phyloP scores from a whole-genome alignment of 2,888 invertebrate species.

The Parelbella ahira region DNA sequence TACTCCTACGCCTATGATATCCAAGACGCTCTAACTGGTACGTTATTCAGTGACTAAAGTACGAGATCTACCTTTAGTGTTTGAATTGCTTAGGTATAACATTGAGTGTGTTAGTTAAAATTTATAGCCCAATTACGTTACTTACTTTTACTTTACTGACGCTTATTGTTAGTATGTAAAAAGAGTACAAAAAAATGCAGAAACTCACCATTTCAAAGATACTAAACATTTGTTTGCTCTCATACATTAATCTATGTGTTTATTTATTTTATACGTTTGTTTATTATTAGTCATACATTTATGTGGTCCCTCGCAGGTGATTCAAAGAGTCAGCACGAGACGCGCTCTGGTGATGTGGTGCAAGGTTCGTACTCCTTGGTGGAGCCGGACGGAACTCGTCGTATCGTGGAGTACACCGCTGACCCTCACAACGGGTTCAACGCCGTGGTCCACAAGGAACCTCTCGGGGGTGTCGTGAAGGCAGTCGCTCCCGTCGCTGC shows the following conservation, averaged over 20 bases:
- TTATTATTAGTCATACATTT: neutral
- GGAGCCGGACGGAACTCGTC: constrained; percentile 83
- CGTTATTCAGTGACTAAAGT: constrained; percentile 46
- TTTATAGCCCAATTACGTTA: too few species aligned
- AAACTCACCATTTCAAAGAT: too few species aligned
- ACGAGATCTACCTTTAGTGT: too few species aligned
- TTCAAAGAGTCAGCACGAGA: constrained; percentile 73
- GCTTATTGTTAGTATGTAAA: too few species aligned
- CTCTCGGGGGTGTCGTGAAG: constrained; percentile 69
- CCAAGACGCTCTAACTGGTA: constrained; percentile 83
- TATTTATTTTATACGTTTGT: too few species aligned
- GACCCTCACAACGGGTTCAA: constrained; percentile 85
- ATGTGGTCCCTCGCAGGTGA: constrained; percentile 48
- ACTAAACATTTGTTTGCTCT: too few species aligned
- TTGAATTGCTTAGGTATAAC: too few species aligned
- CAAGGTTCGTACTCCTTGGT: constrained; percentile 83
- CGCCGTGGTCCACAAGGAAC: constrained; percentile 83
- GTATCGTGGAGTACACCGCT: constrained; percentile 83
- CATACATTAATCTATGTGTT: too few species aligned
- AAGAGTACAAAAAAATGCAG: too few species aligned
- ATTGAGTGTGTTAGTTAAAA: too few species aligned
- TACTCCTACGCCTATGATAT: constrained; percentile 86
- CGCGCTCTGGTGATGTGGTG: constrained; percentile 82
- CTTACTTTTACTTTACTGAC: too few species aligned
- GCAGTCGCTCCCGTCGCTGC: constrained; percentile 58